Base-by-base conservation (phyloP, 2,113 vertebrate species). In the Burhinus oedicnemus region DNA sequence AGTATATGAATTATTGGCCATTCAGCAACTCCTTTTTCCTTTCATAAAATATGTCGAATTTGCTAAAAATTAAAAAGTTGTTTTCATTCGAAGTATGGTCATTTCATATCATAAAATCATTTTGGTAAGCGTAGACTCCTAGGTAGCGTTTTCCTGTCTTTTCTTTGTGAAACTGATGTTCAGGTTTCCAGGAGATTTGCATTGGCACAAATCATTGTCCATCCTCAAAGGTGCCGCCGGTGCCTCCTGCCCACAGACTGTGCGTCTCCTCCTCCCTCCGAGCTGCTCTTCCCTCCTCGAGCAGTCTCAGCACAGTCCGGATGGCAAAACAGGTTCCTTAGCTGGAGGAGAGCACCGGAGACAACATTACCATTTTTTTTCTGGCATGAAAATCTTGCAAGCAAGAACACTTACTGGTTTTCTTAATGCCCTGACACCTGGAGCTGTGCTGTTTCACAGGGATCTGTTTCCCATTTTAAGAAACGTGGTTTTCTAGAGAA, bases 211-310 rank as follows among this genome's bases (percentile, higher is more conserved):
- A n/a, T 79, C 57, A 65, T 2, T 27, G 60, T 64, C 70, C 70
- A 58, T 11, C 42, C 51, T 92, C 44, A 49, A 54, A 70, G 54
- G 55, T 40, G 60, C 60, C 0, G 0, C 30, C 25, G 29, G 38
- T 87, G 55, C 38, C 38, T 83, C 69, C 54, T 51, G 30, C 51
- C 9, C 25, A 23, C 68, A 61, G 30, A 3, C 34, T 36, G 18
- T 58, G 26, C 29, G 12, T 54, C 68, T 80, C 66, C 25, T 72
- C 14, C 66, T 80, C 21, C 57, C 40, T 76, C 71, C 1, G 2
- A 78, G 66, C 57, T 83, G 80, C 40, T 70, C 26, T 76, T 83
- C 2, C 1, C 47, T 42, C 3, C 0, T 89, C 0, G 0, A 79
- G 81, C 65, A 58, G 42, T 18, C 4, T 5, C 0, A 1, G 51